Base-by-base conservation (phyloP, 2,797 vertebrate species). In the Cheirogaleus major region DNA sequence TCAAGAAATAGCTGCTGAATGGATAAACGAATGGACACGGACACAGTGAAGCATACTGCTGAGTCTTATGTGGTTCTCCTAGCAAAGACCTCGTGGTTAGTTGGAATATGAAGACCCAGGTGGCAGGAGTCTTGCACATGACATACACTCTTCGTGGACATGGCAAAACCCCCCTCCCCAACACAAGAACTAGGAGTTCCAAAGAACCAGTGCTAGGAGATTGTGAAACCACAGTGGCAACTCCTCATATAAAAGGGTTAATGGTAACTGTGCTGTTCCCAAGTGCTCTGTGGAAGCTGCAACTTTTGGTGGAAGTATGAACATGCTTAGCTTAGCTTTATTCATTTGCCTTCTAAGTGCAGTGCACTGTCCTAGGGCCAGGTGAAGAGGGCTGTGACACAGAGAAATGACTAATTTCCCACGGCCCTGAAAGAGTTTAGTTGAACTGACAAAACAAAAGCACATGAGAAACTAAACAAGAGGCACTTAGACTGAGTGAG, bases 391-490 rank as follows among this genome's bases (percentile, higher is more conserved):
- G 75, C 41, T 61, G 41, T 4, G 67, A 80, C 45, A 70, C 69
- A 59, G 43, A 59, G 30, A 90, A 22, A 35, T 25, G 41, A 90
- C 72, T 85, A 41, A 57, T 35, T 80, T 79, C 83, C 63, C 30
- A 73, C 0, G 15, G 41, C 85, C n/a, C n/a, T 5, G 25, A 80
- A 85, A 95, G 82, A 41, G 11, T 92, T 84, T 17, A 25, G 83
- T 80, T 87, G 87, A 89, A 90, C 15, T 7, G 48, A 92, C 80
- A 84, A n/a, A 87, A 89, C 55, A 80, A 38, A 89, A 1, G 2
- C 8, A 55, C 22, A 22, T 12, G 1, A 79, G 70, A 85, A 86
- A 83, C 73, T 20, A 35, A 59, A 57, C 18, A 79, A 76, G 50
- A 75, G 43, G 67, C 65, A 22, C 7, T 4, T 18, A 55, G 75